Base-by-base conservation (phyloP, 2,113 vertebrate species). In the Choloepus hoffmanni region DNA sequence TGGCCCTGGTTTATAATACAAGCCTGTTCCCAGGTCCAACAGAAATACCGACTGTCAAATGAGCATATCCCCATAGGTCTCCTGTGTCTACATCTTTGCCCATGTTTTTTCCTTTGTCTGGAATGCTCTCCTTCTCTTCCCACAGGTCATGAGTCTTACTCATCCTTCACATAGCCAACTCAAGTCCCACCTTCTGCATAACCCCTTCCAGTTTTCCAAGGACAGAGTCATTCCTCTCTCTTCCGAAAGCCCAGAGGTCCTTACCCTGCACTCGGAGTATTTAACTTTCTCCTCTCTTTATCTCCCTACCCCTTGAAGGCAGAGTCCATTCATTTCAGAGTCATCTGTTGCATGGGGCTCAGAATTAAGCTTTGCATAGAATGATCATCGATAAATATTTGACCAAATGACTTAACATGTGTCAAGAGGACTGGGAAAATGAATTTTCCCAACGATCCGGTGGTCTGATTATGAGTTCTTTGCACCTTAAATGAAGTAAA, bases 1-100 rank as follows among this genome's bases (percentile, higher is more conserved):
- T 8, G 63, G 26, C 40, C 10, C 2, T 33, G 1, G 19, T 21
- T 58, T 11, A 28, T 5, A 14, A 14, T 8, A 7, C 48, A 73
- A 40, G 9, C 26, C 45, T 21, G 5, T 15, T n/a, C 43, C 83
- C 50, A 3, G 36, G 33, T 23, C 43, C 58, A 23, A 5, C 1
- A 19, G 14, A 77, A 55, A n/a, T 11, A 11, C 1, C 5, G 0
- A 11, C 43, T 12, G 0, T 10, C 68, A 0, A 55, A 10, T 0
- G n/a, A 28, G 3, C 8, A 21, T 0, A 1, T 11, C 24, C 53
- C 43, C 14, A 1, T 7, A 1, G 21, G 14, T 58, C 13, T 48
- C n/a, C 73, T 2, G 48, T 0, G 3, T 3, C 43, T 48, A 0
- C 5, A 6, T 19, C 33, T 83, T 58, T 18, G 30, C 6, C 18